phyloP scores from a whole-genome alignment of 2,113 vertebrate species.

The Ginglymostoma cirratum region DNA sequence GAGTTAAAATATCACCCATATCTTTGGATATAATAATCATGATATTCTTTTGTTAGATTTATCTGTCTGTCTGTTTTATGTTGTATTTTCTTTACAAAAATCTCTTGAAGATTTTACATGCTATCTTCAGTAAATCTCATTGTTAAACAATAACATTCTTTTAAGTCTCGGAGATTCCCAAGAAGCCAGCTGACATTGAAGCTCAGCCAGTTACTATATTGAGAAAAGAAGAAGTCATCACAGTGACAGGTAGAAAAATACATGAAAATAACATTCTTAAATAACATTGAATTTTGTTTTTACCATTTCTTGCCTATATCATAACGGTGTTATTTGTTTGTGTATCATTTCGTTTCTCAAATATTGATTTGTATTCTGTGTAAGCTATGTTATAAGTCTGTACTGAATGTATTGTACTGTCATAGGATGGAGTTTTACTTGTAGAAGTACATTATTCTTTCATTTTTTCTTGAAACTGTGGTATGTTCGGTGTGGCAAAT shows the following conservation, averaged over 20 bases:
- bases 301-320: neutral
- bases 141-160: slow-evolving; percentile 48
- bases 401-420: neutral
- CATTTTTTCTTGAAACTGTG: neutral
- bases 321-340: neutral
- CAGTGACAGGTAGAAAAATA: slow-evolving; percentile 39
- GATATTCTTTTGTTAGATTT: neutral
- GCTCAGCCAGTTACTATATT: neutral
- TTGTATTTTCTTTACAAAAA: neutral
- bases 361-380: neutral
- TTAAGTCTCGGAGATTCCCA: slow-evolving; percentile 57
- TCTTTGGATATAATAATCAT: neutral
- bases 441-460: neutral
- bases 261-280: neutral
- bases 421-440: neutral
- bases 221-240: neutral
- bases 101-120: neutral
- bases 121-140: neutral
- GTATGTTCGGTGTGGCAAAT: neutral
- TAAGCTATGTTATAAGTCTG: neutral
- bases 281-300: neutral
- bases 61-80: neutral
- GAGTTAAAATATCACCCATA: neutral
- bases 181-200: slow-evolving; percentile 3
- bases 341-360: neutral